Percentiles rank a stretch among this genome's conserved stretches.
phyloP scores from a whole-genome alignment of 2,797 vertebrate species.

The Alca torda region DNA sequence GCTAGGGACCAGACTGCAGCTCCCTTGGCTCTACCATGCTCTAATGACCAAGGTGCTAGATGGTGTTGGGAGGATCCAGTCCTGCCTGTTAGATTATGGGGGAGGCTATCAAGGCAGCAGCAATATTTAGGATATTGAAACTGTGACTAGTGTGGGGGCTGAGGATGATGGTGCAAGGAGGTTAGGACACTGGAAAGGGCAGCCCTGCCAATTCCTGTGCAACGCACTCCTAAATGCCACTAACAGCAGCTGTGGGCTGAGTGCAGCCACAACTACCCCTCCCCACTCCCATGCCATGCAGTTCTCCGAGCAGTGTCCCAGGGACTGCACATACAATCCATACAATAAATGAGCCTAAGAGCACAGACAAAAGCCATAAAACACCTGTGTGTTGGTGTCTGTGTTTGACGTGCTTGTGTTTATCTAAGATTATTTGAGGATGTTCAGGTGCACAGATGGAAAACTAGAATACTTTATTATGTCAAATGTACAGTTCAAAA shows the following conservation, averaged over 20 bases:
- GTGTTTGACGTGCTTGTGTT: neutral
- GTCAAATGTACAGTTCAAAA: neutral
- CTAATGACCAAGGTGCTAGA: neutral
- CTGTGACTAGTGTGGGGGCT: neutral
- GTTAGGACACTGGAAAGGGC: neutral
- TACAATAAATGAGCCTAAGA: neutral
- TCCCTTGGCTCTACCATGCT: neutral
- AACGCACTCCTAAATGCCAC: neutral
- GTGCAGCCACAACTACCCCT: accelerated
- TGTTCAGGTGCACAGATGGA: neutral
- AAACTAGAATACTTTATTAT: neutral
- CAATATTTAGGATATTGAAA: neutral
- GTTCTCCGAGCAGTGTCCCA: neutral
- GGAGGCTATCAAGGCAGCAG: neutral
- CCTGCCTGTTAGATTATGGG: neutral
- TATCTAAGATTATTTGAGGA: neutral
- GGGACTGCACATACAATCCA: too few species aligned
- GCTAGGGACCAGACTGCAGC: neutral
- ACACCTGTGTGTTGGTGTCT: neutral
- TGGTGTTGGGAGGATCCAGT: neutral
- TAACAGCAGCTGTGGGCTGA: neutral
- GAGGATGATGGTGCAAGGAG: neutral
- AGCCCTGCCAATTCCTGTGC: neutral
- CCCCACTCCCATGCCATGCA: too few species aligned
- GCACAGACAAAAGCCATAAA: neutral